Evolutionary conservation across 2,797 vertebrate species (phyloP).

Genomic region (Pelochelys cantorii): DNA sequence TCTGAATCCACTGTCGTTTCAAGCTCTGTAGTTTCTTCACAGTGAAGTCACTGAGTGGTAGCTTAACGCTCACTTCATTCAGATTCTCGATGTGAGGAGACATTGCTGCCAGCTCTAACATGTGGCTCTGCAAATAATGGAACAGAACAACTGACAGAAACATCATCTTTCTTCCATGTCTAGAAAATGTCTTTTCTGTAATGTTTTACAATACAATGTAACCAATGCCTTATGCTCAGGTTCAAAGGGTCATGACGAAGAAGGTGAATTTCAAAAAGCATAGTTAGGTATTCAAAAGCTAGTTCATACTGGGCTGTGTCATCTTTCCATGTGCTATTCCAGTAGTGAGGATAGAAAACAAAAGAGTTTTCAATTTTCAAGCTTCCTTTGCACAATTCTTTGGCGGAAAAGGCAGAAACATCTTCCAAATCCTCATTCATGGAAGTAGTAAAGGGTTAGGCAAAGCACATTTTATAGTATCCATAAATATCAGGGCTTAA

Average conservation of each 20-base stretch:
- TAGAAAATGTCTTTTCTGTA: background rate
- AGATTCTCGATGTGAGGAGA: slow-evolving; percentile 88
- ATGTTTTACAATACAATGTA: background rate
- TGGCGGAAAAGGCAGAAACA: background rate
- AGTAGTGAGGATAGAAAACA: background rate
- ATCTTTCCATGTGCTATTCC: background rate
- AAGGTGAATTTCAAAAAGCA: background rate
- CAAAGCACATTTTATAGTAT: background rate
- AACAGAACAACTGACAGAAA: background rate
- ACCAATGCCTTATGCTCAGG: background rate
- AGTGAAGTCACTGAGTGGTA: slow-evolving; percentile 83
- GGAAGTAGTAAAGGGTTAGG: background rate
- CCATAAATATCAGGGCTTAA: background rate
- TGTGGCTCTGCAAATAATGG: slow-evolving; percentile 76
- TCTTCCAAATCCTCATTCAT: background rate
- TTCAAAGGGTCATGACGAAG: background rate
- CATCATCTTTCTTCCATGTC: background rate
- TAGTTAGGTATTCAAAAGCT: background rate
- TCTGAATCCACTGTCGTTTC: slow-evolving; percentile 85
- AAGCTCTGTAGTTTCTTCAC: slow-evolving; percentile 84
- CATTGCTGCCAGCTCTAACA: slow-evolving; percentile 82
- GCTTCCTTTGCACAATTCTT: background rate
- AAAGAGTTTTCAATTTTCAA: background rate
- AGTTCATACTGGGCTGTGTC: background rate
- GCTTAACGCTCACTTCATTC: slow-evolving; percentile 87